These are phyloP conservation scores for Brienomyrus longianalis DNA, from an alignment of 2,113 vertebrate species.

Conservation along the genomic window DNA sequence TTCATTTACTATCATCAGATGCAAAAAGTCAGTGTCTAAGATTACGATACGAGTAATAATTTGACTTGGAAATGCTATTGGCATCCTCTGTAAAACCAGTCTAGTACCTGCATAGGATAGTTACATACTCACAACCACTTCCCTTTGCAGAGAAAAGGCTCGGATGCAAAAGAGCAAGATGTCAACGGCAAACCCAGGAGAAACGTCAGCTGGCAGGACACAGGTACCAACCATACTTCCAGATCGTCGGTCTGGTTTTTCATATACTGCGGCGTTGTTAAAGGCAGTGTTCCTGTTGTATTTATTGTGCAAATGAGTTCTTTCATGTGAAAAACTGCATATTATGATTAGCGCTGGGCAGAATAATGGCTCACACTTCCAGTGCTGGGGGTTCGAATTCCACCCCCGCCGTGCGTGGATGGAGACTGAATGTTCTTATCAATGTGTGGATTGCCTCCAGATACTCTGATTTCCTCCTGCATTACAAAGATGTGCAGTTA, in stretches of 20 bases:
- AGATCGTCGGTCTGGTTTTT: neutral
- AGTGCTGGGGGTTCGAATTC: neutral
- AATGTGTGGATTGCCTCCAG: neutral
- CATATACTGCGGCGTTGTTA: neutral
- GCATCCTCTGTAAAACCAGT: neutral
- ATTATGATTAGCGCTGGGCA: neutral
- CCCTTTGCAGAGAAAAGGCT: constrained; percentile 60
- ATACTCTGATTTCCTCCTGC: neutral
- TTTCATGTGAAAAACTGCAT: neutral
- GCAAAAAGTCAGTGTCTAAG: neutral
- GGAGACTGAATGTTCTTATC: neutral
- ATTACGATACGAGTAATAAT: neutral
- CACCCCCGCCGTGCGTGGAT: neutral
- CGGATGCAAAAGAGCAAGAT: constrained; percentile 62
- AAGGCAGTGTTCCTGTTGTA: neutral
- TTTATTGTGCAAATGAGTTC: neutral
- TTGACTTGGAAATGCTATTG: neutral
- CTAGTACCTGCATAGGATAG: neutral
- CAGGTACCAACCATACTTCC: constrained; percentile 59
- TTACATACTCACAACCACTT: neutral
- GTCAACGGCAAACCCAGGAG: constrained; percentile 66
- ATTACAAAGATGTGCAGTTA: neutral
- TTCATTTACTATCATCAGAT: neutral
- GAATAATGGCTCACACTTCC: neutral
- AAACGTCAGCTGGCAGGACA: constrained; percentile 78